Percentiles rank a stretch among this genome's conserved stretches.
These are phyloP conservation scores for Poecilobothrus nobilitatus DNA, from an alignment of 2,888 invertebrate species.

Conservation along the genomic window DNA sequence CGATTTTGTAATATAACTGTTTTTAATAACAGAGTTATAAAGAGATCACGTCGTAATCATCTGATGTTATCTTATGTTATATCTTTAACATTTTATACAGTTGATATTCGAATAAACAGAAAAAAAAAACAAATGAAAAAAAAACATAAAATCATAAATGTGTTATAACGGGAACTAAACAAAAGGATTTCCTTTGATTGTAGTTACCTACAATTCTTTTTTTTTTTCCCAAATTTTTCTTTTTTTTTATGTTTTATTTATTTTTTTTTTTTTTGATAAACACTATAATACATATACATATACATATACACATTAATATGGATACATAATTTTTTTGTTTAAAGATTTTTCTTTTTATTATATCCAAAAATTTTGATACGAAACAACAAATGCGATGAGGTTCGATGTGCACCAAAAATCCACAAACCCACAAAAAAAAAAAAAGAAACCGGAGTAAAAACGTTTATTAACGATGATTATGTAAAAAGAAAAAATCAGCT, in stretches of 20 bases:
- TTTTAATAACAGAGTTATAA: constrained; percentile 1
- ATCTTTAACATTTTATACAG: background rate
- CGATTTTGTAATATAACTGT: background rate
- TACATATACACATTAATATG: background rate
- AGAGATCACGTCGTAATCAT: constrained; percentile 4
- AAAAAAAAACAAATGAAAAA: too few species aligned
- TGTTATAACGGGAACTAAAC: background rate
- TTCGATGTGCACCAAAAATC: too few species aligned
- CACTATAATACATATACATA: too few species aligned
- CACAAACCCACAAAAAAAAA: too few species aligned
- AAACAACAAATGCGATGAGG: background rate
- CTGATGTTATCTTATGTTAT: background rate
- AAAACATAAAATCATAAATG: too few species aligned
- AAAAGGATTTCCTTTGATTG: constrained; percentile 6
- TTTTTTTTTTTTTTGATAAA: background rate
- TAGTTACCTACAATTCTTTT: background rate
- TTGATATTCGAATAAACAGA: too few species aligned
- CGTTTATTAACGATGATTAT: too few species aligned
- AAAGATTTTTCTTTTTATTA: background rate
- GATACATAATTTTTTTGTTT: background rate
- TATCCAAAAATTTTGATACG: background rate
- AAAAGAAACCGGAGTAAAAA: too few species aligned
- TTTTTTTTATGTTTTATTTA: background rate
- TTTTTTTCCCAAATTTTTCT: background rate
- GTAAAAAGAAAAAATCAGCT: too few species aligned